phyloP scores from a whole-genome alignment of 2,888 invertebrate species.

The Pterostichus madidus region DNA sequence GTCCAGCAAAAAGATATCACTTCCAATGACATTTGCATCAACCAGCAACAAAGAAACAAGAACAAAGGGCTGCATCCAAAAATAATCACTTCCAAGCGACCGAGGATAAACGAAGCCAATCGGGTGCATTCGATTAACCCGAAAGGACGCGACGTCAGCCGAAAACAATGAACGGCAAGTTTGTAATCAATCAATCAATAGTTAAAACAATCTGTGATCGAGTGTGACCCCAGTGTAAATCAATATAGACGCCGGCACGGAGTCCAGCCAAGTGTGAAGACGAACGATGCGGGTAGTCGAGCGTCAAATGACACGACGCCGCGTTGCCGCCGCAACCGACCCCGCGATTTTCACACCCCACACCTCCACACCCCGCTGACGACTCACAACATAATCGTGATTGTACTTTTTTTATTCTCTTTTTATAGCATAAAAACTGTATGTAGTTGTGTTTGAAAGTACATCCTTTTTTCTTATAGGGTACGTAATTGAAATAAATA shows the following conservation, averaged over 20 bases:
- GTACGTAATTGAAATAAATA: no score
- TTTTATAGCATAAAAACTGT: no score
- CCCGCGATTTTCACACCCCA: slow-evolving; percentile 46
- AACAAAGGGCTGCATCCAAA: slow-evolving; percentile 18
- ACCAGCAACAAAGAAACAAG: slow-evolving; percentile 22
- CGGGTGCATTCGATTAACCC: slow-evolving; percentile 48
- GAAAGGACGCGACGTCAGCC: slow-evolving; percentile 35
- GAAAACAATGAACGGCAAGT: slow-evolving; percentile 66
- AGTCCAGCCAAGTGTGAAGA: slow-evolving; percentile 71
- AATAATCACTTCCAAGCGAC: slow-evolving; percentile 40
- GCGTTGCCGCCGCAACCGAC: slow-evolving; percentile 1
- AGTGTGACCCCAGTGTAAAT: slow-evolving; percentile 67
- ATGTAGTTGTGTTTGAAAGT: no score
- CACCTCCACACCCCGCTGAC: not conserved
- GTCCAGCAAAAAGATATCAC: no score
- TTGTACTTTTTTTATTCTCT: no score
- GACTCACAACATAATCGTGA: no score
- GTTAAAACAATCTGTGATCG: slow-evolving; percentile 70
- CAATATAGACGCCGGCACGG: slow-evolving; percentile 45
- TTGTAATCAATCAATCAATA: slow-evolving; percentile 70
- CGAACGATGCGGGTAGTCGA: slow-evolving; percentile 68
- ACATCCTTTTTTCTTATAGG: no score
- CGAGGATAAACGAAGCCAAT: slow-evolving; percentile 31
- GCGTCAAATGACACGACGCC: slow-evolving; percentile 69
- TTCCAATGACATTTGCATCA: not conserved